Percentiles rank a stretch among this genome's conserved stretches.
Evolutionary conservation across 2,113 vertebrate species (phyloP).

Genomic region (Crypturellus undulatus): DNA sequence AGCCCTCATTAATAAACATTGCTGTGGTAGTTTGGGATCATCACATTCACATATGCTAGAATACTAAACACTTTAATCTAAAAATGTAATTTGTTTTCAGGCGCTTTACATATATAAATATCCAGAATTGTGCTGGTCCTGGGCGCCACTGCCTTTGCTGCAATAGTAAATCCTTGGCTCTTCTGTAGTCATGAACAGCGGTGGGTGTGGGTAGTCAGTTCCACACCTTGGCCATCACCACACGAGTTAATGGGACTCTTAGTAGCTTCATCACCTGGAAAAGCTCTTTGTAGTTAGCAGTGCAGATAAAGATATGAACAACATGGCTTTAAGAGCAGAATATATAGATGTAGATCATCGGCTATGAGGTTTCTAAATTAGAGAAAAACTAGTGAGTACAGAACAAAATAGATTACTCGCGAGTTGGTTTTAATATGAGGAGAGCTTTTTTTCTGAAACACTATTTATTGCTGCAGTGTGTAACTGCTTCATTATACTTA

Average conservation of each 20-base stretch:
- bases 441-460: background rate
- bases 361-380: background rate
- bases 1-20: background rate
- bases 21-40: background rate
- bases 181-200: background rate
- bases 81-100: background rate
- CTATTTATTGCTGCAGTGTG: background rate
- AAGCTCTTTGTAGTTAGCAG: background rate
- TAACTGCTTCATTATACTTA: background rate
- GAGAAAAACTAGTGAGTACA: background rate
- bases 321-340: background rate
- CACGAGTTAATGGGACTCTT: background rate
- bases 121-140: background rate
- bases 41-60: background rate
- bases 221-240: background rate
- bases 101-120: background rate
- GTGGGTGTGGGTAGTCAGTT: fast-evolving
- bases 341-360: background rate
- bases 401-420: background rate
- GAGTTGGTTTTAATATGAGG: background rate
- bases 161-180: background rate
- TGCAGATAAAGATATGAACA: background rate
- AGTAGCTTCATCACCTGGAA: background rate
- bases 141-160: background rate
- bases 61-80: background rate